A percentile compares a stretch with the other conserved stretches of the same genome.
These are phyloP conservation scores for Typhlomys cinereus DNA, from an alignment of 2,113 vertebrate species.

Conservation along the genomic window DNA sequence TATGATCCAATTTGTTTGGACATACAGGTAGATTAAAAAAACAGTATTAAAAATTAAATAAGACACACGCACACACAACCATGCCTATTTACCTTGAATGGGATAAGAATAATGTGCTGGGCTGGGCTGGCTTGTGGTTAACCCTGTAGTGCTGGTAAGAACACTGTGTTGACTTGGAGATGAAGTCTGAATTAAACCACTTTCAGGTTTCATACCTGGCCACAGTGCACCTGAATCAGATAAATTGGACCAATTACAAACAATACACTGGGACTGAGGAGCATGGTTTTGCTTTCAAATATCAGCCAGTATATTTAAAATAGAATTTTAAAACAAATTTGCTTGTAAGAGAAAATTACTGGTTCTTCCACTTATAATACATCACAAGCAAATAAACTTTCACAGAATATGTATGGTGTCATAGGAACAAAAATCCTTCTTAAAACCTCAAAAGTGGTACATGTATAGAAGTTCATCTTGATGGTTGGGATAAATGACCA, in stretches of 20 bases:
- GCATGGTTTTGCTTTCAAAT: constrained; percentile 77
- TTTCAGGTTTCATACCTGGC: constrained; percentile 99
- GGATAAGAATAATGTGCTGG: constrained; percentile 98
- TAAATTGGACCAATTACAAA: constrained; percentile 90
- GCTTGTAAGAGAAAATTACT: constrained; percentile 70
- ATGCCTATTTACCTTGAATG: constrained; percentile 95
- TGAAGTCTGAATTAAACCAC: constrained; percentile 95
- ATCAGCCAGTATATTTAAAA: constrained; percentile 73
- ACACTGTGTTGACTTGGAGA: constrained; percentile 97
- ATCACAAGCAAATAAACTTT: constrained; percentile 69
- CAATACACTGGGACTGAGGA: constrained; percentile 81
- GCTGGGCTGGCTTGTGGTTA: constrained; percentile 95
- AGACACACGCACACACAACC: constrained; percentile 81
- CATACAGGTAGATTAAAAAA: constrained; percentile 62
- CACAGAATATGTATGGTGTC: constrained; percentile 30
- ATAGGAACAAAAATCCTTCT: constrained; percentile 53
- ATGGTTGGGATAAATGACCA: neutral
- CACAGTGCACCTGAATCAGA: constrained; percentile 97
- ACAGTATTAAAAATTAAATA: constrained; percentile 42
- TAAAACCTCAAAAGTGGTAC: neutral
- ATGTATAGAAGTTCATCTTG: constrained; percentile 29
- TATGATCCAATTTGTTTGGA: constrained; percentile 58
- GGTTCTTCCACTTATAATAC: constrained; percentile 67
- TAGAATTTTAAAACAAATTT: constrained; percentile 76
- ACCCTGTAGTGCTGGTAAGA: constrained; percentile 97